Conservation (phyloP, 2,797 vertebrate genomes). For the Epinephelus malabaricus region DNA sequence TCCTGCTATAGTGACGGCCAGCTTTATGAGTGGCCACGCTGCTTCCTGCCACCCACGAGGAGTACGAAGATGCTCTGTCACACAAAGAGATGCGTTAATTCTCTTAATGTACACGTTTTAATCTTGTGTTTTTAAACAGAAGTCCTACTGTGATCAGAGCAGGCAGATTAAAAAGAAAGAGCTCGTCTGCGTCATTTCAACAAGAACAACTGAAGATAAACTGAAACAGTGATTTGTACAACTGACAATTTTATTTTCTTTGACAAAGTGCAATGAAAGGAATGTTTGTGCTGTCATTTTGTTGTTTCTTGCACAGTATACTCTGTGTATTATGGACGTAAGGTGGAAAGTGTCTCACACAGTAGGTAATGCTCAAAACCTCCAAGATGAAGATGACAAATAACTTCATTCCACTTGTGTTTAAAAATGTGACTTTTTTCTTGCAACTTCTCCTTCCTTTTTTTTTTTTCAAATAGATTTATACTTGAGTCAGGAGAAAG, state of each 20-base stretch:
- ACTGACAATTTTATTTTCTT: slow-evolving; percentile 55
- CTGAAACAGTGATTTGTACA: slow-evolving; percentile 33
- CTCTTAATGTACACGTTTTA: slow-evolving; percentile 31
- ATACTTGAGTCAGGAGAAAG: slow-evolving; percentile 55
- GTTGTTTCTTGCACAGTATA: slow-evolving; percentile 24
- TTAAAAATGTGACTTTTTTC: slow-evolving; percentile 35
- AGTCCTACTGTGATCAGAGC: slow-evolving; percentile 33
- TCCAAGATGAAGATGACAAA: slow-evolving; percentile 36
- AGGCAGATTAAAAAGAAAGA: background rate
- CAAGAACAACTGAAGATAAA: slow-evolving; percentile 29
- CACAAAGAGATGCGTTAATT: slow-evolving; percentile 14
- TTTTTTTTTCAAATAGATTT: slow-evolving; percentile 14
- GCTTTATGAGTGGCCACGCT: slow-evolving; percentile 42
- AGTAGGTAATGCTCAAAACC: slow-evolving; percentile 25
- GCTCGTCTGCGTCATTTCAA: slow-evolving; percentile 43
- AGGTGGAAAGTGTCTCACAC: slow-evolving; percentile 10
- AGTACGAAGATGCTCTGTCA: slow-evolving; percentile 29
- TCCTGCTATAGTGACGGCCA: slow-evolving; percentile 35
- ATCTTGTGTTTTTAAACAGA: slow-evolving; percentile 43
- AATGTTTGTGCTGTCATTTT: slow-evolving; percentile 38
- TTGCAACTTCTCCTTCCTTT: slow-evolving; percentile 23
- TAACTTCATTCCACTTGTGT: slow-evolving; percentile 50
- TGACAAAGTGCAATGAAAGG: slow-evolving; percentile 72
- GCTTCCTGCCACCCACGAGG: slow-evolving; percentile 55
- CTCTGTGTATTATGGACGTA: slow-evolving; percentile 6